Percentiles rank a stretch among this genome's conserved stretches.
These are phyloP conservation scores for Rafetus swinhoei DNA, from an alignment of 2,113 vertebrate species.

Conservation along the genomic window DNA sequence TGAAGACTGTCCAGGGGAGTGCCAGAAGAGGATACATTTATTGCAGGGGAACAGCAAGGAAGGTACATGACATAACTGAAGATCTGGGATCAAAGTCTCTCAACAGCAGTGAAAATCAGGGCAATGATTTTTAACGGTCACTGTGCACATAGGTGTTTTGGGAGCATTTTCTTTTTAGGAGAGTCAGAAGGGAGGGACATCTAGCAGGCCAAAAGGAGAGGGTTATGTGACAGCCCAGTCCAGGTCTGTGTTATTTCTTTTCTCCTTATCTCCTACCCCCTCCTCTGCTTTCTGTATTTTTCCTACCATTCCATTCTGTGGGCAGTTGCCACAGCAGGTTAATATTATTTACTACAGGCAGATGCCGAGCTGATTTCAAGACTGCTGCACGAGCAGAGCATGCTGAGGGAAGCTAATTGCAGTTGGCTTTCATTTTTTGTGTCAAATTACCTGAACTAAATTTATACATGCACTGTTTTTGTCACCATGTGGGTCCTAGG, in stretches of 20 bases:
- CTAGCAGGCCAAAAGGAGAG: background rate
- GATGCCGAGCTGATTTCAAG: slow-evolving; percentile 30
- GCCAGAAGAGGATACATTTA: background rate
- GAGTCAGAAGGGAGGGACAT: background rate
- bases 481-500: background rate
- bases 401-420: slow-evolving; percentile 26
- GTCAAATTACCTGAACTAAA: slow-evolving; percentile 42
- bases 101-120: background rate
- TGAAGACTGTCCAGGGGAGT: background rate
- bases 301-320: background rate
- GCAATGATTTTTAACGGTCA: background rate
- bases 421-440: background rate
- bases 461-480: background rate
- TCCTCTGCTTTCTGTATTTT: slow-evolving; percentile 5
- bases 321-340: background rate
- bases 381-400: slow-evolving; percentile 4
- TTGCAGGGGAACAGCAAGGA: background rate
- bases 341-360: slow-evolving; percentile 42
- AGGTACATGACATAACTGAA: background rate
- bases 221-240: background rate
- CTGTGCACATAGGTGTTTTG: background rate
- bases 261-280: slow-evolving; percentile 11
- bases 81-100: background rate
- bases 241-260: slow-evolving; percentile 13
- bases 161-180: background rate